Evolutionary conservation across 2,113 vertebrate species (phyloP), one percentile per base, ranked within the genome.

Genomic region (Cryptoleucopteryx plumbea): DNA sequence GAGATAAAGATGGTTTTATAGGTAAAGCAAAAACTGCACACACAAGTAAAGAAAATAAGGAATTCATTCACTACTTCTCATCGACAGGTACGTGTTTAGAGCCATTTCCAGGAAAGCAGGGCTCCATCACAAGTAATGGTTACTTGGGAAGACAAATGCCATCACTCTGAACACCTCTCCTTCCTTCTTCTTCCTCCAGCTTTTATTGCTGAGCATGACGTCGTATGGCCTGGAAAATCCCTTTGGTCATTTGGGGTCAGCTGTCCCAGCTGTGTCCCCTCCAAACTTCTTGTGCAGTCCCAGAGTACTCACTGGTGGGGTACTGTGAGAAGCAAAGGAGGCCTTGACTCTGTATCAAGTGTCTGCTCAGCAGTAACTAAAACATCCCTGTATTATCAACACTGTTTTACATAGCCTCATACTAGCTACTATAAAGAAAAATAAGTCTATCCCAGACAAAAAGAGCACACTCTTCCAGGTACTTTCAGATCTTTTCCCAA

Each of bases 151-250:
- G 13, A 42, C 9, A 38, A 62, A 62, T 16, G 9, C 50, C 50
- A 52, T 52, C 50, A n/a, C 36, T 45, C 11, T 2, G 1, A 36
- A 56, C 3, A 4, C 2, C 8, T 7, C 55, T 11, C 18, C 11
- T 52, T 42, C 23, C 14, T 65, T 7, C 20, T 16, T 17, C 31
- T 50, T 32, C 16, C 11, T 10, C 23, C 40, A 18, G 15, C 23
- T 53, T 29, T 53, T 21, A 13, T 16, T 38, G 31, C 47, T n/a
- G 29, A 42, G 2, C 29, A 53, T 43, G 31, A 43, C 5, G 2
- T 82, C 26, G 25, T 45, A 31, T 18, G 32, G 25, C n/a, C 3
- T 63, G 45, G 32, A 3, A 17, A 4, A 18, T 18, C 50, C 10
- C 16, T 65, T 63, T 31, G 47, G 6, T 58, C 36, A 15, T 9